phyloP scores from a whole-genome alignment of 1,140 invertebrate genomes.

The Drosophila sturtevanti region DNA sequence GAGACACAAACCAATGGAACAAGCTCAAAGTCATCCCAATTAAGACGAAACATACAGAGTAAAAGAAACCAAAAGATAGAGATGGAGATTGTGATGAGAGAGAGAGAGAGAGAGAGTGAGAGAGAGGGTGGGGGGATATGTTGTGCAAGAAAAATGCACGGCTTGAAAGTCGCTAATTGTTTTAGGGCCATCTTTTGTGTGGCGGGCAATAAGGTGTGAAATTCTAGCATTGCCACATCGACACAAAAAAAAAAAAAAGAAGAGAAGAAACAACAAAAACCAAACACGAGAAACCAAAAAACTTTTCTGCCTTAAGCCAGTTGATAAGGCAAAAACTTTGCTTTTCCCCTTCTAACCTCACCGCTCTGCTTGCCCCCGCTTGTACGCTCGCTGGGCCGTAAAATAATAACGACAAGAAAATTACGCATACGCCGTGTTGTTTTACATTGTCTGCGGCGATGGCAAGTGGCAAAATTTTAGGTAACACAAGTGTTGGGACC shows the following conservation, averaged over 20 bases:
- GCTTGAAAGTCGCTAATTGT: conserved; percentile 65
- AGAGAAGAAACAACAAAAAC: neutral
- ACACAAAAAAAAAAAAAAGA: neutral
- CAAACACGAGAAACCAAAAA: conserved; percentile 30
- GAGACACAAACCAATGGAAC: conserved; percentile 61
- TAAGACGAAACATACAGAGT: conserved; percentile 30
- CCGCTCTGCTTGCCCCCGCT: neutral
- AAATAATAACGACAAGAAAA: conserved; percentile 65
- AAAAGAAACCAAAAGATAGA: no score
- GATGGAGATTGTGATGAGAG: no score
- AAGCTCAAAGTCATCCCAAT: conserved; percentile 50
- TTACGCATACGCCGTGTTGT: conserved; percentile 75
- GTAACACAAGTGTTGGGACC: neutral
- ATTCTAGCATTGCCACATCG: conserved; percentile 56
- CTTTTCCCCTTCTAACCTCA: neutral
- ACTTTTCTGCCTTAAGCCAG: conserved; percentile 54
- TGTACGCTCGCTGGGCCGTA: conserved; percentile 43
- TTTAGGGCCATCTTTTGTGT: conserved; percentile 54
- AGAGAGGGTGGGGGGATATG: neutral
- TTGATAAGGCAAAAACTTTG: conserved; percentile 49
- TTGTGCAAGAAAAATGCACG: conserved; percentile 6
- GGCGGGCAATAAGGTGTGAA: conserved; percentile 74
- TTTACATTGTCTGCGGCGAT: conserved; percentile 58
- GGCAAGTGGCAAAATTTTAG: neutral
- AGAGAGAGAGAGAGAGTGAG: no score